Evolutionary conservation across 2,797 vertebrate genomes (phyloP), one percentile per base, ranked within the genome.

Genomic region (Potorous gilbertii): DNA sequence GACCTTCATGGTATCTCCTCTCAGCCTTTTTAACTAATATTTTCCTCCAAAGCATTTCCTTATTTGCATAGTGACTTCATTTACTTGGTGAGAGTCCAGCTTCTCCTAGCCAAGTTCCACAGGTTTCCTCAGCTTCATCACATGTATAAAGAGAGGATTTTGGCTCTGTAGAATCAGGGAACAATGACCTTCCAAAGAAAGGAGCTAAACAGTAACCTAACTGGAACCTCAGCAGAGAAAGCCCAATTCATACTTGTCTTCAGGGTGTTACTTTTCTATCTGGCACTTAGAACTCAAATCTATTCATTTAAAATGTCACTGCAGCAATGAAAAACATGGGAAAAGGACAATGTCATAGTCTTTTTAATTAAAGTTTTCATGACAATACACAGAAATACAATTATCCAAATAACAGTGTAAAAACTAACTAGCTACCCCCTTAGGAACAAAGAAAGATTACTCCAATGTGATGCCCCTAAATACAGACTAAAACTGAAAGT

Each of bases 331-430:
- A 81, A 57, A 92, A 5, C 24, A 0, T 3, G 81, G 81, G 90
- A 91, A 66, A 34, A 24, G 8, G 14, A 12, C n/a, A 56, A n/a
- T 93, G 55, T 9, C 28, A 97, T 95, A 57, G 34, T 29, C 91
- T 96, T 93, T 98, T 97, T 97, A 98, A 98, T 97, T 95, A 96
- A 97, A 98, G 93, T 97, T 95, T 96, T 97, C 96, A 95, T 59
- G 56, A 91, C 66, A 91, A 90, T 31, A 94, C 54, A 92, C 92
- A 95, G 93, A 96, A 96, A 96, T 92, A 95, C 50, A 94, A 55
- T 94, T 34, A 93, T 14, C 55, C 21, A 29, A 56, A 55, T 90
- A 96, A 87, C 93, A 90, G 94, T 95, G 74, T 94, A 94, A 98
- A 97, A 95, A 95, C 50, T 1, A 94, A 96, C 24, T 94, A 96